Base-by-base conservation (phyloP, 2,797 vertebrate species). In the Amblyraja radiata region DNA sequence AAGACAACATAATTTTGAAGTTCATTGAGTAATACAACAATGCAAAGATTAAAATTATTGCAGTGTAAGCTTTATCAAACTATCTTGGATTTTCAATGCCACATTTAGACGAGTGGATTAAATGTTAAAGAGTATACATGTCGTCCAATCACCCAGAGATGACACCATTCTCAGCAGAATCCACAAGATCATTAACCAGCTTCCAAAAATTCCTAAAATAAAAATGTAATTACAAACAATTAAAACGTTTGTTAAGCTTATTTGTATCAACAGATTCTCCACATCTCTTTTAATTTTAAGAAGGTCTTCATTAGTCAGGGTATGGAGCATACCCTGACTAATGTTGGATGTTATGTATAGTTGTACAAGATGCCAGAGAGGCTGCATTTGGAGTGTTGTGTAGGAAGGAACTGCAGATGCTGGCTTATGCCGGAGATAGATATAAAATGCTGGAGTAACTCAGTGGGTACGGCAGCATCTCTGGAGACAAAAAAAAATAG, bases 121-220 rank as follows among this genome's bases (percentile, higher is more conserved):
- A 79, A n/a, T 2, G 25, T 71, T 73, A 28, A 25, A 9, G 13
- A 0, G 7, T 39, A 2, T 2, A 90, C 68, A 71, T 91, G 21
- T 21, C 25, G 25, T 18, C 39, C 84, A 61, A 88, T 36, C 65
- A 63, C n/a, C 8, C 63, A 68, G 84, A 68, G 84, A 32, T 36
- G 8, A 1, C 25, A 71, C 18, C 39, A 76, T 5, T 76, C 13
- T 92, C 90, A 92, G 6, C 23, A 11, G 65, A 23, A 58, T 92
- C 71, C 90, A 92, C 9, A 46, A 91, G 28, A 11, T 39, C 25
- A 28, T 74, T 92, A 54, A 76, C 46, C 39, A 46, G 74, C 4
- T 54, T 4, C 90, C 71, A 76, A 14, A 92, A 76, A 23, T 63
- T 18, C 90, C 90, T 92, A 74, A 46, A 91, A 74, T 21, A 92